Evolutionary conservation across 2,888 invertebrate species (phyloP).

Genomic region (Druceiella hillmani): DNA sequence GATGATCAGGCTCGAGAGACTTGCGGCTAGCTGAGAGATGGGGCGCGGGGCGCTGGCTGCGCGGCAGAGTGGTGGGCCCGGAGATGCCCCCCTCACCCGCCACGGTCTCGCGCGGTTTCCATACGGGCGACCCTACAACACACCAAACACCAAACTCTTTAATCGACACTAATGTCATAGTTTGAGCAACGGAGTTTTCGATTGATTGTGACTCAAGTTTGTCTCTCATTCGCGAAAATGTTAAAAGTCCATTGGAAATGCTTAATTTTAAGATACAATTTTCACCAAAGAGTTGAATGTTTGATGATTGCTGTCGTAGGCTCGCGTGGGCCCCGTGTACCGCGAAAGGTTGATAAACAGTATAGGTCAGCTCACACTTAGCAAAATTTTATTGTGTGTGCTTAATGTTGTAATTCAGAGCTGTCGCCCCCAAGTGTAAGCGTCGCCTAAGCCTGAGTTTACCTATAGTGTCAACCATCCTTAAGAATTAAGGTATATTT

Average conservation of each 20-base stretch:
- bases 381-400: too few species aligned
- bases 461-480: too few species aligned
- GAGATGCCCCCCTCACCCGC: conserved; percentile 46
- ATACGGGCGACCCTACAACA: conserved; percentile 94
- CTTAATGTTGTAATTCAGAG: too few species aligned
- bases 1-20: conserved; percentile 50
- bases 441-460: too few species aligned
- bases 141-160: conserved; percentile 58
- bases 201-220: too few species aligned
- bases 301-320: conserved; percentile 50
- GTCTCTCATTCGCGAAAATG: too few species aligned
- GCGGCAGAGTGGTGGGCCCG: conserved; percentile 29
- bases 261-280: neutral
- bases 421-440: too few species aligned
- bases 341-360: too few species aligned
- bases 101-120: conserved; percentile 92
- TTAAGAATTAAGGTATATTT: too few species aligned
- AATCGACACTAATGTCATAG: conserved; percentile 22
- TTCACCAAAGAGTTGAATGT: conserved; percentile 50
- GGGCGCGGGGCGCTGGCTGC: conserved; percentile 38
- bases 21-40: conserved; percentile 51
- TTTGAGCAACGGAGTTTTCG: too few species aligned
- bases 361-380: too few species aligned
- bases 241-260: conserved; percentile 2
- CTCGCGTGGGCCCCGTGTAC: too few species aligned